Conservation (phyloP, 2,113 vertebrate genomes). For the Lagopus leucura region DNA sequence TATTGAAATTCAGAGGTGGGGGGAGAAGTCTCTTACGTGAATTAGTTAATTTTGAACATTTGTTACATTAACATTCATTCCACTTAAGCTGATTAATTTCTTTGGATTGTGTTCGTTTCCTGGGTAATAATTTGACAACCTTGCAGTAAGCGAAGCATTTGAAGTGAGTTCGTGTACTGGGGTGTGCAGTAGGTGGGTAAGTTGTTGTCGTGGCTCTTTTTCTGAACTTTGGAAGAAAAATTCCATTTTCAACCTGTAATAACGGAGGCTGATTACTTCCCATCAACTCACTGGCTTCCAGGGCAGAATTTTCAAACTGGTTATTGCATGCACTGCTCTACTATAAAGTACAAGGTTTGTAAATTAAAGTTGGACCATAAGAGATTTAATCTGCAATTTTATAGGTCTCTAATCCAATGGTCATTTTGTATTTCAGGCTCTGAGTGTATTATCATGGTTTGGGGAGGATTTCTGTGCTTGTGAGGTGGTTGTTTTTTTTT, state of each 20-base stretch:
- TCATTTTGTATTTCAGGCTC: conserved; percentile 22
- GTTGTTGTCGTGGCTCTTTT: conserved; percentile 50
- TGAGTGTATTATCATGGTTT: conserved; percentile 8
- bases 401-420: conserved; percentile 32
- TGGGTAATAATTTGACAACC: conserved; percentile 26
- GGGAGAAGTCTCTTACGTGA: background rate
- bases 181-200: conserved; percentile 22
- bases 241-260: conserved; percentile 28
- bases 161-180: background rate
- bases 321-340: conserved; percentile 15
- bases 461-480: background rate
- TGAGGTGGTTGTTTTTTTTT: background rate
- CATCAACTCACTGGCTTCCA: conserved; percentile 51
- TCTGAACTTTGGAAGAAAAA: conserved; percentile 65
- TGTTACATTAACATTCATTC: conserved; percentile 40
- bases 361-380: conserved; percentile 60
- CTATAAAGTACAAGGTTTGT: conserved; percentile 38
- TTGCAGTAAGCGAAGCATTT: conserved; percentile 38
- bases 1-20: background rate
- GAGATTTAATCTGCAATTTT: conserved; percentile 56
- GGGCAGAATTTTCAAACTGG: conserved; percentile 57
- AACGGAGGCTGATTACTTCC: conserved; percentile 57
- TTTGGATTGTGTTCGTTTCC: conserved; percentile 26
- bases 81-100: conserved; percentile 18
- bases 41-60: conserved; percentile 60